These are phyloP conservation scores for Catharus bicknelli DNA, from an alignment of 2,113 vertebrate genomes.

Conservation along the genomic window DNA sequence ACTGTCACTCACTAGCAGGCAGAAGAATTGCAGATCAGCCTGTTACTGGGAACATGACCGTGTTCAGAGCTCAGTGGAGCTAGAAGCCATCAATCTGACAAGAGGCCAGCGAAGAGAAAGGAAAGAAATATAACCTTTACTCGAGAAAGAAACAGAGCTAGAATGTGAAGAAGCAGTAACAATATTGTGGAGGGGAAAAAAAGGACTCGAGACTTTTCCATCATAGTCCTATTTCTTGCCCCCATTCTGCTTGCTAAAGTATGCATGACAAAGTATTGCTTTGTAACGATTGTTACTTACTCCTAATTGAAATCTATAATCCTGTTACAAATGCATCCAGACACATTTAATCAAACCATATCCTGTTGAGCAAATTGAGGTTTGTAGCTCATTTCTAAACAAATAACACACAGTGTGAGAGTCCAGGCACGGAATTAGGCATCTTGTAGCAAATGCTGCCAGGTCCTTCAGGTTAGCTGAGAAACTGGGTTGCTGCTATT, in stretches of 20 bases:
- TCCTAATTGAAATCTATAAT: constrained; percentile 63
- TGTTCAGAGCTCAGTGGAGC: not conserved
- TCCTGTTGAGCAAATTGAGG: constrained; percentile 44
- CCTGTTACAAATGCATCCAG: constrained; percentile 42
- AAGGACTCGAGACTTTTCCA: not conserved
- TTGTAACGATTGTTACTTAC: constrained; percentile 6
- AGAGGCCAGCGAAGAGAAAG: not conserved
- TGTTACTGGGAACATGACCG: not conserved
- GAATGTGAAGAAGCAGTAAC: not conserved
- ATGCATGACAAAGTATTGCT: constrained; percentile 18
- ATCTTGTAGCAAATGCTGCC: not conserved
- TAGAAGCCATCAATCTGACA: not conserved
- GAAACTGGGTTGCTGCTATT: constrained; percentile 41
- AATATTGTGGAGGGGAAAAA: not conserved
- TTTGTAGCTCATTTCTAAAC: constrained; percentile 49
- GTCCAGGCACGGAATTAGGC: not conserved
- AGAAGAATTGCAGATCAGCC: not conserved
- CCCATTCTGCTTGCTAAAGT: constrained; percentile 6
- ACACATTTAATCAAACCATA: constrained; percentile 53
- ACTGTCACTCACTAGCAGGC: not conserved
- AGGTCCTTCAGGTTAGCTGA: constrained; percentile 29
- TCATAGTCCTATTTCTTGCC: constrained; percentile 6
- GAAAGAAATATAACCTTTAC: not conserved
- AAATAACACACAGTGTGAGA: constrained; percentile 17
- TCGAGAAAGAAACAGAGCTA: not conserved